Base-by-base conservation (phyloP, 2,113 vertebrate genomes). In the Pyxicephalus adspersus region DNA sequence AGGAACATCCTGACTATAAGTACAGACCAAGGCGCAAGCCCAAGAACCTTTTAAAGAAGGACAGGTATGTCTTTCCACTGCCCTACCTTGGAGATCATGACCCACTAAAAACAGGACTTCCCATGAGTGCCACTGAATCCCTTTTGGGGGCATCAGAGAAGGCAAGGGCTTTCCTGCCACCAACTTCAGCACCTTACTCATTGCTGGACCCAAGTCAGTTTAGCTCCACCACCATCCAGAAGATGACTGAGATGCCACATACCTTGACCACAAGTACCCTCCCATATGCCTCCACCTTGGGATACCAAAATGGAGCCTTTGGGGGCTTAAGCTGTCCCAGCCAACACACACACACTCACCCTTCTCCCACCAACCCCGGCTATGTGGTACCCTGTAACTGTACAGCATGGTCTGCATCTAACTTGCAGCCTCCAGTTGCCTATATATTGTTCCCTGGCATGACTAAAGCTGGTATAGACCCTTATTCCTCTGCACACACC, bases 1-100 rank as follows among this genome's bases (percentile, higher is more conserved):
- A 99, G 92, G 98, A 99, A 73, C 98, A 99, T 74, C 97, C 98
- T n/a, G 98, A 99, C 92, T 99, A 99, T 94, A 99, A 99, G 93
- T 99, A 99, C 91, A 90, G 98, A 86, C 98, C 98, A 29, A 86
- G 98, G 87, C 98, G 98, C 89, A 99, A 99, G 54, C 97, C 98
- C 91, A 99, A 99, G 90, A 98, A 98, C 92, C 94, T 99, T 85
- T 95, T 99, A 57, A 99, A 99, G 91, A 99, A 99, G 91, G 98
- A 99, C 96, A 94, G 98, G 92, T 99, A 99, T 90, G 98, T 99
- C 88, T 99, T 99, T 91, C 98, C 98, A 77, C 86, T 99, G 92
- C 98, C 98, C 92, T 99, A 99, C 95, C 96, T 99, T 86, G 97
- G 96, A 86, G 97, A 99, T 93, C 93, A 95, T 64, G 98, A 99